phyloP scores from a whole-genome alignment of 2,888 invertebrate genomes.

The Machimus atricapillus region DNA sequence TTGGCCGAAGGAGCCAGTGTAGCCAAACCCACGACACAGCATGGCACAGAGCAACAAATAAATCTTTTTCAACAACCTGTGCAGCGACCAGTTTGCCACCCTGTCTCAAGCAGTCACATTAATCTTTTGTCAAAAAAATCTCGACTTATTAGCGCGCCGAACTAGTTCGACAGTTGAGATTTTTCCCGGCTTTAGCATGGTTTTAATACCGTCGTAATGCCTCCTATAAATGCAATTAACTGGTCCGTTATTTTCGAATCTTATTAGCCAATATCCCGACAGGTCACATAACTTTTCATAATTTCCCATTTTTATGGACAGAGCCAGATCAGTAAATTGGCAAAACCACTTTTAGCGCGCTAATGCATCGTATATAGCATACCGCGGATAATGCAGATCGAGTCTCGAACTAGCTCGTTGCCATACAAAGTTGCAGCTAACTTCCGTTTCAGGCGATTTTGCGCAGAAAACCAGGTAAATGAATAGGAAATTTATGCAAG shows the following conservation, averaged over 20 bases:
- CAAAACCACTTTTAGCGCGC: background rate
- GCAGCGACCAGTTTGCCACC: background rate
- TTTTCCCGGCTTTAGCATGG: background rate
- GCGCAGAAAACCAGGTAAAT: conserved; percentile 4
- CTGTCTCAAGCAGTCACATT: background rate
- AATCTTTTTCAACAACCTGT: background rate
- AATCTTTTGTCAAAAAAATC: background rate
- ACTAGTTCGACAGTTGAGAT: background rate
- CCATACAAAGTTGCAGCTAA: background rate
- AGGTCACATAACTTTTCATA: background rate
- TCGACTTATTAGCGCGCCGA: background rate
- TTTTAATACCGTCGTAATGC: background rate
- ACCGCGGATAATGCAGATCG: background rate
- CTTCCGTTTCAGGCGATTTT: background rate
- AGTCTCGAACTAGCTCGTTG: background rate
- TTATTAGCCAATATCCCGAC: background rate
- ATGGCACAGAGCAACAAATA: background rate
- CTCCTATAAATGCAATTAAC: background rate
- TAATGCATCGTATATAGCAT: background rate
- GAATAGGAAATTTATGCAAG: conserved; percentile 29
- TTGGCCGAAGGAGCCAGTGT: background rate
- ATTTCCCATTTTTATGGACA: background rate
- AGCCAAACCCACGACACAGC: background rate
- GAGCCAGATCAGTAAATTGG: background rate
- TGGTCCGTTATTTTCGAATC: background rate